Percentiles rank a stretch among this genome's conserved stretches.
These are phyloP conservation scores for Chelon labrosus DNA, from an alignment of 2,797 vertebrate species.

Conservation along the genomic window DNA sequence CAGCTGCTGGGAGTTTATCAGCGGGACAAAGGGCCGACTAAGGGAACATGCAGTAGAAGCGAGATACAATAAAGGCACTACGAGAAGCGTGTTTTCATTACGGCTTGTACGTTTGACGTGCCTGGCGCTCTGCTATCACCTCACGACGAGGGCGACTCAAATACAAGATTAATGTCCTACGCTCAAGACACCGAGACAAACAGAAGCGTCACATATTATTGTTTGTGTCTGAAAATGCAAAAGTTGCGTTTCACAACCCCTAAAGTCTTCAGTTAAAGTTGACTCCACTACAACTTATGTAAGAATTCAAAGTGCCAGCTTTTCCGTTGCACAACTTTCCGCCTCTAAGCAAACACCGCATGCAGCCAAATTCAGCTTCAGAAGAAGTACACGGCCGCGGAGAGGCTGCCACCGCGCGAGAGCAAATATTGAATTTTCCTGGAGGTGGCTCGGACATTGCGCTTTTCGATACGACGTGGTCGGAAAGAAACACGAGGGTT, in stretches of 20 bases:
- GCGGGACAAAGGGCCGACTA: slow-evolving; percentile 61
- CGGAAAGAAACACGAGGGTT: slow-evolving; percentile 47
- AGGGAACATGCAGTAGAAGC: slow-evolving; percentile 13
- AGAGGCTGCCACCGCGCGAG: slow-evolving; percentile 39
- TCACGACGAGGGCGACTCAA: neutral
- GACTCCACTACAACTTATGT: neutral
- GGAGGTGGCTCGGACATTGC: slow-evolving; percentile 14
- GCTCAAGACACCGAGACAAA: neutral
- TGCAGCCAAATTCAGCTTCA: slow-evolving; percentile 43
- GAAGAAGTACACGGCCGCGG: neutral
- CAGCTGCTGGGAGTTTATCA: slow-evolving; percentile 60
- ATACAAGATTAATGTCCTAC: neutral
- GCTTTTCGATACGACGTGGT: slow-evolving; percentile 28
- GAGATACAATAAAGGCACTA: slow-evolving; percentile 16
- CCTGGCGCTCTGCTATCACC: neutral
- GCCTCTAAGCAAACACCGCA: slow-evolving; percentile 38
- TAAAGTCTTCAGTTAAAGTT: neutral
- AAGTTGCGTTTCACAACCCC: slow-evolving; percentile 19
- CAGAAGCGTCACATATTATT: neutral
- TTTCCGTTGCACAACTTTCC: slow-evolving; percentile 44
- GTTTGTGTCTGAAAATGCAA: neutral
- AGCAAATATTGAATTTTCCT: slow-evolving; percentile 83
- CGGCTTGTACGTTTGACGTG: neutral
- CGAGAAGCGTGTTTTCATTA: slow-evolving; percentile 24
- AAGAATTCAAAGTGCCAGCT: neutral